Conservation (phyloP, 2,888 invertebrate genomes). For the Lypha dubia region DNA sequence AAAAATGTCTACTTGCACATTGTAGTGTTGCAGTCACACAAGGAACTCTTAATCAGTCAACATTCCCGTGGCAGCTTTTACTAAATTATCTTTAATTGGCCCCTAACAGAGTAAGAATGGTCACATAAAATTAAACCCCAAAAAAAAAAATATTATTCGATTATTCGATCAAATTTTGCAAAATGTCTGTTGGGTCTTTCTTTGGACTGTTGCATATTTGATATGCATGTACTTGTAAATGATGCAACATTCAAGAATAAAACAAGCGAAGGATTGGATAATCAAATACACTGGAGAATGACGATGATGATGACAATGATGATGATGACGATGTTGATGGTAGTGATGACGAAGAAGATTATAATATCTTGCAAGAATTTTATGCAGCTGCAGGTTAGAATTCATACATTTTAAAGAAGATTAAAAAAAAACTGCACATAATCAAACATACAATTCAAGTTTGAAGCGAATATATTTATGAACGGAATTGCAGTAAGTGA, state of each 20-base stretch:
- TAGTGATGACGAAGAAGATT: conserved; percentile 45
- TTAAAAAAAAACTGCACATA: conserved; percentile 32
- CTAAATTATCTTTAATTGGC: too few species aligned
- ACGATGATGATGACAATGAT: conserved; percentile 51
- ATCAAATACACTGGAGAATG: conserved; percentile 40
- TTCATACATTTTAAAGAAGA: conserved; percentile 19
- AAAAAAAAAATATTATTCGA: too few species aligned
- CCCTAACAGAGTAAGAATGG: too few species aligned
- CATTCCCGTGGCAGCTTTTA: too few species aligned
- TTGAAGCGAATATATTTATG: conserved; percentile 58
- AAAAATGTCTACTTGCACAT: too few species aligned
- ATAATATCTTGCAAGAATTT: conserved; percentile 52
- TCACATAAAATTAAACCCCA: too few species aligned
- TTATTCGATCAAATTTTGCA: too few species aligned
- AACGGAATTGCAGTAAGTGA: conserved; percentile 68
- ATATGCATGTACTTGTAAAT: not conserved
- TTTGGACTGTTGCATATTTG: not conserved
- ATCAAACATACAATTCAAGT: conserved; percentile 58
- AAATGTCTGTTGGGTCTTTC: conserved; percentile 15
- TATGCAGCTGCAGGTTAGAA: conserved; percentile 62
- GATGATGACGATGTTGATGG: conserved; percentile 49
- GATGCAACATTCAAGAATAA: conserved; percentile 43
- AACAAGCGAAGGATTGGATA: conserved; percentile 36
- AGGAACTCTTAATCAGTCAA: too few species aligned
- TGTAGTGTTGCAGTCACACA: too few species aligned